Evolutionary conservation across 2,797 vertebrate species (phyloP).

Genomic region (Apogon talboti): DNA sequence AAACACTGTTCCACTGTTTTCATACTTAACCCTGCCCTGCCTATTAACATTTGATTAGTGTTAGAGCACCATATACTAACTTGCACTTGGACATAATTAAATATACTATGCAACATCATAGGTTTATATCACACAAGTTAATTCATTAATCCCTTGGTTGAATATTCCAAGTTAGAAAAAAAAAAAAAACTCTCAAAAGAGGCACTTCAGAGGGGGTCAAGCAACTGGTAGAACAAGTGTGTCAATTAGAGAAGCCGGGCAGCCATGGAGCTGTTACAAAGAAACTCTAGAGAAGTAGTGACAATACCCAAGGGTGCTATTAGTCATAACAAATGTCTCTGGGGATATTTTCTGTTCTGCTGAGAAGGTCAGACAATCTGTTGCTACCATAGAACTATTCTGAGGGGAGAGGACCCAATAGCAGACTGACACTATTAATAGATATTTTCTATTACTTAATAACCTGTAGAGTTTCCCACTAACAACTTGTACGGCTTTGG

Average conservation of each 20-base stretch:
- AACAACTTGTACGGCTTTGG: too few species aligned
- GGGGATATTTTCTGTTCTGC: slow-evolving; percentile 27
- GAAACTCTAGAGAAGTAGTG: slow-evolving; percentile 49
- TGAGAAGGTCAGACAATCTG: slow-evolving; percentile 36
- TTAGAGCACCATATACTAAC: too few species aligned
- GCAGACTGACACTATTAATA: not conserved
- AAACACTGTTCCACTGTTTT: too few species aligned
- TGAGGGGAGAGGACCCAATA: slow-evolving; percentile 9
- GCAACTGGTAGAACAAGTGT: slow-evolving; percentile 56
- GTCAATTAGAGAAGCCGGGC: slow-evolving; percentile 73
- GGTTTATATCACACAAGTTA: too few species aligned
- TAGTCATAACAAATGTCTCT: slow-evolving; percentile 38
- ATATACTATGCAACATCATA: too few species aligned
- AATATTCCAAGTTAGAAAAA: slow-evolving; percentile 7
- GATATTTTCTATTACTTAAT: not conserved
- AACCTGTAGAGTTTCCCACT: not conserved
- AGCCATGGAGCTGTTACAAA: slow-evolving; percentile 66
- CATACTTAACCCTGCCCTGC: too few species aligned
- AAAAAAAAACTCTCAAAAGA: slow-evolving; percentile 35
- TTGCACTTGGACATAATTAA: too few species aligned
- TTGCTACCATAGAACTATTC: slow-evolving; percentile 12
- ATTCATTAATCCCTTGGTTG: too few species aligned
- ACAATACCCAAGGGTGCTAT: slow-evolving; percentile 60
- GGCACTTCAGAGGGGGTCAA: slow-evolving; percentile 30
- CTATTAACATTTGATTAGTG: too few species aligned